A percentile compares a stretch with the other conserved stretches of the same genome.
Conservation (phyloP, 2,888 invertebrate species). For the Acronicta aceris region DNA sequence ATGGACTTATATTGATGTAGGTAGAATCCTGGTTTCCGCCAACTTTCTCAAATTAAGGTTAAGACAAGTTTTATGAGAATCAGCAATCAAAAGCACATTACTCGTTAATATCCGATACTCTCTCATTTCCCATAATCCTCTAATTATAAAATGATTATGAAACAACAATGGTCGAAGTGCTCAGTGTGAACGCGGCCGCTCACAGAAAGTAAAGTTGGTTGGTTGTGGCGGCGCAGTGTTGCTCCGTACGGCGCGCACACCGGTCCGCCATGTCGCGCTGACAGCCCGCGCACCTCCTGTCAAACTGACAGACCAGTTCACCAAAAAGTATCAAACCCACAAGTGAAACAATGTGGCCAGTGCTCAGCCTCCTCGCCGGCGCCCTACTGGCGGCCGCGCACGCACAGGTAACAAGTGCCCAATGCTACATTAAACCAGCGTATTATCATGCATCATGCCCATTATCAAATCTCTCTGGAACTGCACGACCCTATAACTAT, state of each 20-base stretch:
- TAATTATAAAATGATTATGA: constrained; percentile 40
- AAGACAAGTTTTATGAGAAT: background rate
- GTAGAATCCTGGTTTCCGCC: background rate
- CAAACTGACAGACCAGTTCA: constrained; percentile 67
- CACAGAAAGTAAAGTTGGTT: constrained; percentile 86
- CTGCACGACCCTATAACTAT: constrained; percentile 24
- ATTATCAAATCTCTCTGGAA: constrained; percentile 37
- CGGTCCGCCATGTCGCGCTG: constrained; percentile 80
- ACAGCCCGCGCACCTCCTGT: constrained; percentile 63
- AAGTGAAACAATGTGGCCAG: constrained; percentile 76
- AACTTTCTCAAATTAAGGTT: background rate
- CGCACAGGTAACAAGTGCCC: constrained; percentile 74
- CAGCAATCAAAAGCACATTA: constrained; percentile 26
- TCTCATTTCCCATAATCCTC: constrained; percentile 1
- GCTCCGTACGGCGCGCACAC: constrained; percentile 77
- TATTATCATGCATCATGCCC: constrained; percentile 43
- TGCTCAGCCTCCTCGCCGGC: constrained; percentile 72
- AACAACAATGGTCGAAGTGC: constrained; percentile 25
- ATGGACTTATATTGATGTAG: too few species aligned
- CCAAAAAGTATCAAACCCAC: constrained; percentile 65
- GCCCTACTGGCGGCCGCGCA: constrained; percentile 70
- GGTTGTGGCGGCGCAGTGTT: constrained; percentile 76
- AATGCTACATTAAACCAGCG: constrained; percentile 21
- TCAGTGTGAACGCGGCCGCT: constrained; percentile 75
- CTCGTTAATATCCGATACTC: constrained; percentile 11